Evolutionary conservation across 2,888 invertebrate genomes (phyloP), one percentile per base, ranked within the genome.

Genomic region (Eucera pruinosa): DNA sequence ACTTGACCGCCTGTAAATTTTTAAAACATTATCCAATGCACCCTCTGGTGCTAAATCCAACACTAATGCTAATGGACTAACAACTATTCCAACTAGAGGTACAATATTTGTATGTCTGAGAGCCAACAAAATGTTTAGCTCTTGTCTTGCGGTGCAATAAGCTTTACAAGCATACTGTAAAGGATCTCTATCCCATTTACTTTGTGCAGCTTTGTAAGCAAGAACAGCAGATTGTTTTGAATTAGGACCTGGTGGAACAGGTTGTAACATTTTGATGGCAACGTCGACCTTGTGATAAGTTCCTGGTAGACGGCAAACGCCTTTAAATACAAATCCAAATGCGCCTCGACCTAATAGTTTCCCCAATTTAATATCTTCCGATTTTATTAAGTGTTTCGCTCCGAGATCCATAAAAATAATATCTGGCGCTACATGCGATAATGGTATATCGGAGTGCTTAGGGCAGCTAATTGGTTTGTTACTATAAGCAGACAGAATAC

Each of bases 211-310:
- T 81, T 92, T 92, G 87, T 94, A 95, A 2, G 95, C 95, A 6
- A 94, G 93, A 45, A 95, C 86, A 2, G 96, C 96, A 0, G 95
- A 95, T 65, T 94, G 94, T 60, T 94, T 93, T 0, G 95, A 95
- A 84, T 95, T 95, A 1, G 94, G 93, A 1, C 96, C 97, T 2
- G 98, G 98, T 73, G 97, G 96, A 11, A 98, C 97, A 0, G 99
- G 98, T 92, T 98, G 98, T 71, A 99, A 93, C 95, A 98, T 98
- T 93, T 99, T 99, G 93, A 99, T 95, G 0, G 99, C 99, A 1
- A 98, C 97, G 72, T 96, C 95, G 23, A 94, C 94, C 70, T 94
- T 93, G 2, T 93, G 92, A 62, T 94, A 93, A 1, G 94, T 93
- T 9, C 94, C 94, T 52, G 94, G 93, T 54, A 94, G 91, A 80